Base-by-base conservation (phyloP, 2,888 invertebrate genomes). In the Leptopilina syphax region DNA sequence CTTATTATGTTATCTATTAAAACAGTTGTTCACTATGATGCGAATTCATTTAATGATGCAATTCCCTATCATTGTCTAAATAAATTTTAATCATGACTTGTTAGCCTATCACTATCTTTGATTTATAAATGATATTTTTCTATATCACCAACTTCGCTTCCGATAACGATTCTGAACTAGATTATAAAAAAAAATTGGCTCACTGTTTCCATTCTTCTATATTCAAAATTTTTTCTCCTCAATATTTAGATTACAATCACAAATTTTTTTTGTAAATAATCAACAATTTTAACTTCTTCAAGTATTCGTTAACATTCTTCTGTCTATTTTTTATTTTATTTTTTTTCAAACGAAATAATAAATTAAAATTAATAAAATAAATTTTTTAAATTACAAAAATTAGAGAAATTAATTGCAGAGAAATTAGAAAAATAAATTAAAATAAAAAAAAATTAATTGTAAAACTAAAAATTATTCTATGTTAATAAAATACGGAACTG, bases 151-250 rank as follows among this genome's bases (percentile, higher is more conserved):
- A 13, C 6, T 12, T 41, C 7, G 10, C 10, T 65, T 65, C 13
- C 12, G 34, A 65, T 65, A 65, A 65, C 34, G 5, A 27, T 65
- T 73, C 27, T 34, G 57, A 34, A 73, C 57, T 27, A 73, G 54
- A 50, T 73, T 34, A 44, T 44, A 44, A 44, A 57, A 67, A 67
- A 67, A 18, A 7, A 7, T 5, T 9, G 6, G 3, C 44, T 44
- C 12, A 44, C 41, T 66, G 27, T 24, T 18, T 63, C 18, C 18
- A 3, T 63, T 18, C 8, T 6, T 10, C 8, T 2, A 3, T 6
- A 44, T 44, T 44, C 6, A 7, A 44, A 44, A 44, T 44, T 44
- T 44, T 44, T 44, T 8, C 6, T 5, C 8, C 2, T 44, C 7
- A 44, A 44, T 44, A 44, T 27, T 27, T 27, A 27, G 27, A 27